Percentiles rank a stretch among this genome's conserved stretches.
phyloP scores from a whole-genome alignment of 2,797 vertebrate genomes.

The Notolepis coatsorum region DNA sequence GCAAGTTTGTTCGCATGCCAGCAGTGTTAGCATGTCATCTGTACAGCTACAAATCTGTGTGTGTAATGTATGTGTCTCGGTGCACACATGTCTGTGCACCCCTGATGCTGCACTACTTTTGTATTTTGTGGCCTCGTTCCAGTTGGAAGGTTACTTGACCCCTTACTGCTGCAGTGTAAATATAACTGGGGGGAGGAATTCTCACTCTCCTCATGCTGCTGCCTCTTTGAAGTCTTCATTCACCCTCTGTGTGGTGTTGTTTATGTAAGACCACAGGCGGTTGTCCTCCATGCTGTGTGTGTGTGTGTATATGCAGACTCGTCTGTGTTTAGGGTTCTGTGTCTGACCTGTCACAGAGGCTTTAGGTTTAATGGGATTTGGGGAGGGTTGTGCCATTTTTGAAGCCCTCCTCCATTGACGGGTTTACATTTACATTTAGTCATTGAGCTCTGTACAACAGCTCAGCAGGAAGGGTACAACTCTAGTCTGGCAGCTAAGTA shows the following conservation, averaged over 20 bases:
- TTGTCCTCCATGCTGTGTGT: conserved; percentile 14
- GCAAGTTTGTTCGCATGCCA: background rate
- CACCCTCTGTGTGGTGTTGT: background rate
- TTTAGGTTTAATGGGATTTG: background rate
- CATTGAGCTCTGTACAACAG: too few relatives aligned
- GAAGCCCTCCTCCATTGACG: background rate
- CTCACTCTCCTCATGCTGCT: background rate
- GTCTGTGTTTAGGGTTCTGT: conserved; percentile 4
- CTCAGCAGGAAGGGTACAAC: too few relatives aligned
- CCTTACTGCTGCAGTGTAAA: conserved; percentile 41
- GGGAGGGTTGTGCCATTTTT: background rate
- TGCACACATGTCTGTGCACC: background rate
- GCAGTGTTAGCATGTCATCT: conserved; percentile 6
- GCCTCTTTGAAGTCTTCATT: conserved; percentile 36
- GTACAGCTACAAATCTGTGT: conserved; percentile 11
- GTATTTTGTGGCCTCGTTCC: conserved; percentile 12
- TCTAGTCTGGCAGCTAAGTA: too few relatives aligned
- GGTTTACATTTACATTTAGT: too few relatives aligned
- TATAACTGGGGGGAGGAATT: conserved; percentile 40
- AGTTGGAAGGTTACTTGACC: conserved; percentile 18
- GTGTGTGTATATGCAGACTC: conserved; percentile 2
- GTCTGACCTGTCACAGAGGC: background rate
- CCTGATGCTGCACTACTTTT: background rate
- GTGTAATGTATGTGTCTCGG: conserved; percentile 3
- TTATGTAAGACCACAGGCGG: conserved; percentile 21